These are phyloP conservation scores for Sphaerodactylus townsendi DNA, from an alignment of 2,113 vertebrate species.

Conservation along the genomic window DNA sequence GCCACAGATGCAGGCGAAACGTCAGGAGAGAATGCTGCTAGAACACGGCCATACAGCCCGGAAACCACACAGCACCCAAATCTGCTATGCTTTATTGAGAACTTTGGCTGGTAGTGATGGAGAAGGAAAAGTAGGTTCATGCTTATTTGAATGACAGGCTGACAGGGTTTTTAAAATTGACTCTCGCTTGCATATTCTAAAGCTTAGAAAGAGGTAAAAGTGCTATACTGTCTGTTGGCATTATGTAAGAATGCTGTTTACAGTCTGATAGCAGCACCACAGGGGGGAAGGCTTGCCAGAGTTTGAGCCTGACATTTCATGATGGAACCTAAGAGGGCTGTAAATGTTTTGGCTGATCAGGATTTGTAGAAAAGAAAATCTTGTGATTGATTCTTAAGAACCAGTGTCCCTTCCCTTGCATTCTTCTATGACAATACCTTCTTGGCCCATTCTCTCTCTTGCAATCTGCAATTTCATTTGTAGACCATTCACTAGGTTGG, in stretches of 20 bases:
- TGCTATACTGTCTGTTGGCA: neutral
- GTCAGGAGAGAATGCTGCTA: no score
- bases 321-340: fast-evolving
- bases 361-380: neutral
- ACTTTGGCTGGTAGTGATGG: neutral
- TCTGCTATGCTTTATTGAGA: no score
- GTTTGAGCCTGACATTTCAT: neutral
- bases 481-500: neutral
- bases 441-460: neutral
- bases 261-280: fast-evolving
- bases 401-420: neutral
- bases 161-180: neutral
- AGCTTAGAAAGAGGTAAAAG: neutral
- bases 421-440: neutral
- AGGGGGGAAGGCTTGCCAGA: neutral
- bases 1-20: no score
- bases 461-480: neutral
- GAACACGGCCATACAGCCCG: no score
- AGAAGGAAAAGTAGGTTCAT: no score
- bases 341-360: fast-evolving
- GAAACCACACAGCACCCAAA: no score
- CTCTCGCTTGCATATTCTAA: neutral
- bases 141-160: neutral
- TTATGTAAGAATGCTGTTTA: neutral
- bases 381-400: neutral